Evolutionary conservation across 1,140 invertebrate genomes (phyloP).

Genomic region (Dinoponera quadriceps): DNA sequence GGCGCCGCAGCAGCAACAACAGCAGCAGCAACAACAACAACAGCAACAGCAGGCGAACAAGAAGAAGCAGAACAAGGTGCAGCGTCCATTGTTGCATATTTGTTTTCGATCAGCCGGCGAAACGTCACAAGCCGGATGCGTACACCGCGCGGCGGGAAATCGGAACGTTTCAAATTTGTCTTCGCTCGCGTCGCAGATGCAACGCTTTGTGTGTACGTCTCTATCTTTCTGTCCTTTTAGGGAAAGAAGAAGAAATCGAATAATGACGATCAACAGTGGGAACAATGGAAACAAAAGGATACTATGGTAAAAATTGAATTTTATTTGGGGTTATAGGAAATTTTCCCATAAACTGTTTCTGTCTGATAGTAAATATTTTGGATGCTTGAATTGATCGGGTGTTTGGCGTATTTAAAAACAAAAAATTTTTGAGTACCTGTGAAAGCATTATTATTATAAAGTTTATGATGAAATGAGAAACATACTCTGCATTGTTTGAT

Average conservation of each 20-base stretch:
- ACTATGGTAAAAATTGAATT: conserved; percentile 77
- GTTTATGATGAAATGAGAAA: no score
- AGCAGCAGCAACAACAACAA: conserved; percentile 71
- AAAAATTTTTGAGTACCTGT: no score
- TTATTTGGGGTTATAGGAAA: neutral
- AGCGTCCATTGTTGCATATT: conserved; percentile 60
- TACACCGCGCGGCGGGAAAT: conserved; percentile 69
- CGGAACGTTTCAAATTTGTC: conserved; percentile 36
- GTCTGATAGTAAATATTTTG: neutral
- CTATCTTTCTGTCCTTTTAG: conserved; percentile 24
- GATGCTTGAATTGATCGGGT: neutral
- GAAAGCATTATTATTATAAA: no score
- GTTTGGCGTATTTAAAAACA: neutral
- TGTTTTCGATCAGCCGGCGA: conserved; percentile 67
- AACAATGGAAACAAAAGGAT: conserved; percentile 86
- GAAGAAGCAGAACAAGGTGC: conserved; percentile 81
- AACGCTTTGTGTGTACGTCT: neutral
- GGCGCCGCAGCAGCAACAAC: conserved; percentile 65
- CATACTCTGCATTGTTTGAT: neutral
- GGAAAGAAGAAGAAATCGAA: conserved; percentile 79
- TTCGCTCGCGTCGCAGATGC: neutral
- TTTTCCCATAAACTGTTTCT: conserved; percentile 23
- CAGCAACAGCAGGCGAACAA: conserved; percentile 81
- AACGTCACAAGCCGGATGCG: conserved; percentile 42
- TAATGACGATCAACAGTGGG: conserved; percentile 83